Conservation (phyloP, 2,888 invertebrate species). For the Lottia scabra region DNA sequence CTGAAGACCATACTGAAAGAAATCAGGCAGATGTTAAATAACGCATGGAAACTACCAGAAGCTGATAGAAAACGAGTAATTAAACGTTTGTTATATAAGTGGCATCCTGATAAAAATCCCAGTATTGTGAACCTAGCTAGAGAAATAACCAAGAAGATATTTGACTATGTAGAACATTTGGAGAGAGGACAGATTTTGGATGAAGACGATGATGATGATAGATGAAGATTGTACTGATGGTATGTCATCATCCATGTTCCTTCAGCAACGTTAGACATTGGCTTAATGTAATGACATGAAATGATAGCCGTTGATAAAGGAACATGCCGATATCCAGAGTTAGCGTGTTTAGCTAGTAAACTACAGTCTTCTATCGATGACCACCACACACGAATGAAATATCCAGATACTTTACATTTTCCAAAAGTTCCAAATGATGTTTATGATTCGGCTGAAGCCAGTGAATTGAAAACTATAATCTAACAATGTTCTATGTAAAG, state of each 20-base stretch:
- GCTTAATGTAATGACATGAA: too few species aligned
- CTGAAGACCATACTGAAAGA: neutral
- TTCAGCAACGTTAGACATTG: too few species aligned
- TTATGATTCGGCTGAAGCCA: neutral
- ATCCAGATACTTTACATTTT: slow-evolving; percentile 8
- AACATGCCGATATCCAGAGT: too few species aligned
- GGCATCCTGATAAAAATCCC: slow-evolving; percentile 18
- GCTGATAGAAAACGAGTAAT: neutral
- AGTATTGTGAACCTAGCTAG: neutral
- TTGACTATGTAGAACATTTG: neutral
- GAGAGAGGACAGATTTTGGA: neutral
- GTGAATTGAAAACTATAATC: neutral
- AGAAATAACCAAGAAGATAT: slow-evolving; percentile 5
- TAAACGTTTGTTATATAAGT: slow-evolving; percentile 4
- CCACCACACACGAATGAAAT: slow-evolving; percentile 15
- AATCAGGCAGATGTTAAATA: neutral
- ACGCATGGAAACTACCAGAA: slow-evolving; percentile 8
- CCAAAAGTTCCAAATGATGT: slow-evolving; percentile 17
- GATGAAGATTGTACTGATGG: too few species aligned
- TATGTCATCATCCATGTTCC: too few species aligned
- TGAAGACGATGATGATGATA: neutral
- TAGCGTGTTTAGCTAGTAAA: too few species aligned
- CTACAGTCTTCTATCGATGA: too few species aligned
- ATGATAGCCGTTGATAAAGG: too few species aligned
- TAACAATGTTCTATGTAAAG: too few species aligned